phyloP scores from a whole-genome alignment of 1,140 invertebrate genomes.

The Leptinotarsa undecemlineata region DNA sequence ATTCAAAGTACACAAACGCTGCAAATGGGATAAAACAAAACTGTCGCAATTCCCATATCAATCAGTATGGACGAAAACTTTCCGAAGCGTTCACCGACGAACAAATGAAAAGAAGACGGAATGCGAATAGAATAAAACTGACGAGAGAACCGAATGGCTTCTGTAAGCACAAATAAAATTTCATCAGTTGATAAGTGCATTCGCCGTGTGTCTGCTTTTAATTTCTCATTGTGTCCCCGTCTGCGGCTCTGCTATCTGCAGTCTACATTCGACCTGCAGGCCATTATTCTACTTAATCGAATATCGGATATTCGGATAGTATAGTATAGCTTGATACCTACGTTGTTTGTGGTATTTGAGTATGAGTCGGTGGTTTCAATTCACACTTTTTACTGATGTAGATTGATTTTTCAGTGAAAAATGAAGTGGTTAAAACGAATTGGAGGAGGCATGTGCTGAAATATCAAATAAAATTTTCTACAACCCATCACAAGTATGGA shows the following conservation, averaged over 20 bases:
- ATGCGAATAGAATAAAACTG: background rate
- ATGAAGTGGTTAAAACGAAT: too few relatives aligned
- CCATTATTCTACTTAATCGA: background rate
- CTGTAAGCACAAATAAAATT: constrained; percentile 6
- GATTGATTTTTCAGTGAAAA: too few relatives aligned
- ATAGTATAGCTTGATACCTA: too few relatives aligned
- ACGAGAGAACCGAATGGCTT: background rate
- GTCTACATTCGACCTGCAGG: background rate
- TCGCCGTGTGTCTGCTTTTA: background rate
- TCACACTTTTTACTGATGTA: too few relatives aligned
- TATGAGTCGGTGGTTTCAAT: too few relatives aligned
- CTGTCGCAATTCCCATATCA: constrained; percentile 7
- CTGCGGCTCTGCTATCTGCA: background rate
- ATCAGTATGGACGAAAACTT: constrained; percentile 5
- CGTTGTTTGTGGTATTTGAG: too few relatives aligned
- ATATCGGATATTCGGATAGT: background rate
- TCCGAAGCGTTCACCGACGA: background rate
- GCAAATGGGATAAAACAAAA: background rate
- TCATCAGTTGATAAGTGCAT: background rate
- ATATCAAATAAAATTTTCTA: too few relatives aligned
- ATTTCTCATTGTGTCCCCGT: background rate
- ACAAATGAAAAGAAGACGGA: constrained; percentile 1
- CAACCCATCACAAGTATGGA: too few relatives aligned
- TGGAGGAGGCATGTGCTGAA: too few relatives aligned
- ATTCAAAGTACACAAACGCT: background rate